phyloP scores from a whole-genome alignment of 2,888 invertebrate genomes.

The Anticlea derivata region DNA sequence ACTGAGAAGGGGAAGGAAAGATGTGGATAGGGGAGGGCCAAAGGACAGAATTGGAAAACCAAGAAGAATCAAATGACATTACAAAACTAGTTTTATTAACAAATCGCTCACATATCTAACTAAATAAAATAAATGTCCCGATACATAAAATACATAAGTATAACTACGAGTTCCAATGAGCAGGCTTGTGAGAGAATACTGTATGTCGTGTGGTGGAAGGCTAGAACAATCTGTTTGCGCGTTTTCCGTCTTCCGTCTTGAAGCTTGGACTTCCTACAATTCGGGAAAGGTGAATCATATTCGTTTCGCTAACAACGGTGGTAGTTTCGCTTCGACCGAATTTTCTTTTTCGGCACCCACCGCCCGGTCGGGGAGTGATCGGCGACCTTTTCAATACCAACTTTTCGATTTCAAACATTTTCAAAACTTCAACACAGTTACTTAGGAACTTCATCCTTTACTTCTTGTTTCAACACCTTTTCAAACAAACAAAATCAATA shows the following conservation, averaged over 20 bases:
- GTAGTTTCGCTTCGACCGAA: constrained; percentile 61
- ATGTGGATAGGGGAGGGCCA: constrained; percentile 67
- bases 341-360: constrained; percentile 66
- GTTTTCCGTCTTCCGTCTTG: constrained; percentile 68
- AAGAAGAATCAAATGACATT: constrained; percentile 54
- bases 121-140: constrained; percentile 67
- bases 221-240: constrained; percentile 64
- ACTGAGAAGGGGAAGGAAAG: constrained; percentile 54
- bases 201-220: constrained; percentile 48
- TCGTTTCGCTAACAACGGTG: constrained; percentile 59
- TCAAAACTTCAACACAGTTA: constrained; percentile 83
- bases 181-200: constrained; percentile 54
- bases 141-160: constrained; percentile 66
- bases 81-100: constrained; percentile 79
- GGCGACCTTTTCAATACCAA: constrained; percentile 69
- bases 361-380: constrained; percentile 57
- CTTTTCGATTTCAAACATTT: constrained; percentile 78
- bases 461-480: constrained; percentile 93
- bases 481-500: constrained; percentile 91
- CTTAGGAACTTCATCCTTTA: constrained; percentile 89
- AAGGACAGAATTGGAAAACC: constrained; percentile 30
- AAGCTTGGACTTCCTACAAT: constrained; percentile 62
- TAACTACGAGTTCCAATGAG: constrained; percentile 56
- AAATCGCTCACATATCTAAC: constrained; percentile 77
- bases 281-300: constrained; percentile 71